Conservation (phyloP, 2,888 invertebrate genomes). For the Aphidoletes aphidimyza region DNA sequence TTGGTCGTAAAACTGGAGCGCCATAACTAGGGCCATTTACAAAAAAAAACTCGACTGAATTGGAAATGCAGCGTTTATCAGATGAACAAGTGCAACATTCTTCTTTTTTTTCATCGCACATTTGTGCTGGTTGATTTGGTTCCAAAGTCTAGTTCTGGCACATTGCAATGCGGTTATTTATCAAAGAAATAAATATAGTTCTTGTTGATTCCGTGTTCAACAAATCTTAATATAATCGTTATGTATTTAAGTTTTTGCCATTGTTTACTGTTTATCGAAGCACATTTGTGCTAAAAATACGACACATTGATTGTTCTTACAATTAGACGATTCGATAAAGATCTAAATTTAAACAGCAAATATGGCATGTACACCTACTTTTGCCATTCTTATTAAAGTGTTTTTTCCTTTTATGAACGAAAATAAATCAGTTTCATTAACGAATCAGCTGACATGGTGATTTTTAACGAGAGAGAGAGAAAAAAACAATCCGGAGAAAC, state of each 20-base stretch:
- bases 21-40: not conserved
- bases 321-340: slow-evolving; percentile 15
- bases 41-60: not conserved
- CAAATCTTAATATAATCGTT: no score
- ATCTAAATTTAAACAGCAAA: not conserved
- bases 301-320: not conserved
- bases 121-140: no score
- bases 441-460: slow-evolving; percentile 21
- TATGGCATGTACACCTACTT: not conserved
- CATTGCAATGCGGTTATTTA: no score
- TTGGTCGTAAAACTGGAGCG: not conserved
- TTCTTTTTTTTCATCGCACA: no score
- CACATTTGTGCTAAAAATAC: slow-evolving; percentile 11
- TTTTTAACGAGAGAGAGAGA: no score
- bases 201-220: no score
- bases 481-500: no score
- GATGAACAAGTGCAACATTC: no score
- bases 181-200: no score
- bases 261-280: not conserved
- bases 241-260: no score
- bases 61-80: not conserved
- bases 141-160: no score
- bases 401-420: not conserved
- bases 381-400: not conserved
- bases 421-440: slow-evolving; percentile 42